Evolutionary conservation across 2,888 invertebrate genomes (phyloP).

Genomic region (Scaptomyza parva): DNA sequence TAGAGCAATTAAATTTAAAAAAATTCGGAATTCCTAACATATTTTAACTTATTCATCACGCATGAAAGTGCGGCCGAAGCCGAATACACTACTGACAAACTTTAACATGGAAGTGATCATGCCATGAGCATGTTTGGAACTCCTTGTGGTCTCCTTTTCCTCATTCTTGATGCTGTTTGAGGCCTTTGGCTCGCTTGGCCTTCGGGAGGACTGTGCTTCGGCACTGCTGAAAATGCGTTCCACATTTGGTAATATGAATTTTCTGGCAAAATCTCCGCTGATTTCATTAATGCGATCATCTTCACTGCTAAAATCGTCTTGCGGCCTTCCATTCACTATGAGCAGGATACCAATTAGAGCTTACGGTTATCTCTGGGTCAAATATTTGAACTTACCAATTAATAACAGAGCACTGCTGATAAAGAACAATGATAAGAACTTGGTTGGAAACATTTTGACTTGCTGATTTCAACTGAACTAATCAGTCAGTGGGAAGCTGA

Average conservation of each 20-base stretch:
- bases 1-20: not conserved
- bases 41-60: constrained; percentile 36
- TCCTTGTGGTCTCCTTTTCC: constrained; percentile 32
- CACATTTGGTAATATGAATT: constrained; percentile 42
- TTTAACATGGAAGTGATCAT: constrained; percentile 70
- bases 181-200: not conserved
- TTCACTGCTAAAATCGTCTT: constrained; percentile 41
- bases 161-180: constrained; percentile 29
- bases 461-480: constrained; percentile 45
- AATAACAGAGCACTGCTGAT: constrained; percentile 42
- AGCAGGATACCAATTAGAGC: not conserved
- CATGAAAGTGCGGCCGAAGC: constrained; percentile 55
- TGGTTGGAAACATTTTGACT: constrained; percentile 55
- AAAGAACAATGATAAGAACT: constrained; percentile 38
- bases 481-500: constrained; percentile 12
- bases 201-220: constrained; percentile 34
- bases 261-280: constrained; percentile 45
- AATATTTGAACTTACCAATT: constrained; percentile 34
- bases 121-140: constrained; percentile 69
- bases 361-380: not conserved
- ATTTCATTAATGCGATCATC: constrained; percentile 65
- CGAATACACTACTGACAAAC: constrained; percentile 57
- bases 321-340: constrained; percentile 36
- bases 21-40: too few relatives aligned
- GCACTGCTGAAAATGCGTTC: constrained; percentile 62